Evolutionary conservation across 2,888 invertebrate species (phyloP), one percentile per base, ranked within the genome.

Genomic region (Carpatolechia fugitivella): DNA sequence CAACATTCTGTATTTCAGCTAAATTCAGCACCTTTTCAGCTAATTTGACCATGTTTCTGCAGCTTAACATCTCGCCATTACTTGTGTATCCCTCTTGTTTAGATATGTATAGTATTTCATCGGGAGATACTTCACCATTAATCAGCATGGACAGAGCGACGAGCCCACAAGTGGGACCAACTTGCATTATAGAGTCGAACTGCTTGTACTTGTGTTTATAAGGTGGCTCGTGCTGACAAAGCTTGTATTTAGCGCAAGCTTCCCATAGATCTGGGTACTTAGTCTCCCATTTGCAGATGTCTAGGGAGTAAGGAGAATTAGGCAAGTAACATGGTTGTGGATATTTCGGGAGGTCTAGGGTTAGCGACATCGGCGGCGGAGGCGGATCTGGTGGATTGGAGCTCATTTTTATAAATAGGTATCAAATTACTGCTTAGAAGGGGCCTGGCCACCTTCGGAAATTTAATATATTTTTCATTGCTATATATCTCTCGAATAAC

Each of bases 21-120:
- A 91, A 80, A 52, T 78, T 84, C 54, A 93, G 74, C 59, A 92
- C 89, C 69, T 91, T 88, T 48, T 90, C 84, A 1, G 93, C 91
- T 56, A 96, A 78, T 60, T 91, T 83, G 6, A 87, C 90, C 93
- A 97, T 93, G 72, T 94, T 91, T 59, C 92, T 91, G 29, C 94
- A 95, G 80, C 95, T 95, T 70, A 97, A 96, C 91, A 98, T 96
- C 92, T 98, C 98, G 7, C 98, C 98, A 67, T 96, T 94, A 64
- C 93, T 93, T 2, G 96, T 96, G 69, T 92, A 96, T 1, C 93
- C 92, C 62, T 91, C 82, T 18, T 83, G 73, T 75, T 92, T 91
- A 0, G 96, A 95, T 62, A 92, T 88, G 56, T 91, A 83, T 6
- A 24, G 24, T 24, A 24, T 24, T 24, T 24, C 24, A 6, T 24